Evolutionary conservation across 2,113 vertebrate genomes (phyloP).

Genomic region (Macroglossus sobrinus): DNA sequence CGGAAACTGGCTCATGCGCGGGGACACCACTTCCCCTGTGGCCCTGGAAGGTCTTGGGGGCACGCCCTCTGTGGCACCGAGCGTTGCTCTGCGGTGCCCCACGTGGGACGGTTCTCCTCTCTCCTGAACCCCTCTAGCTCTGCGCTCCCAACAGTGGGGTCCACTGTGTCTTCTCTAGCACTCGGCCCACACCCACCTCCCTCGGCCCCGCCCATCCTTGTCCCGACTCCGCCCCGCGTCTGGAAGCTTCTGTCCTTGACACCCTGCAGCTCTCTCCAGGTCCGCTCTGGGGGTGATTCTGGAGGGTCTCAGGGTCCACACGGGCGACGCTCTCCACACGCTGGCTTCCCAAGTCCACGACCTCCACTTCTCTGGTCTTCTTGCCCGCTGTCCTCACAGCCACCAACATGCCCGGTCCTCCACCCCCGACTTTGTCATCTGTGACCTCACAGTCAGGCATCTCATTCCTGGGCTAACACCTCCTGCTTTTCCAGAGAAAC

Average conservation of each 20-base stretch:
- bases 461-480: background rate
- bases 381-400: background rate
- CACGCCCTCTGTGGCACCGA: accelerated
- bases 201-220: too few species aligned
- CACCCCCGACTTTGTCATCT: accelerated
- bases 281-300: background rate
- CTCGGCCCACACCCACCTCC: background rate
- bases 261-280: background rate
- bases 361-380: background rate
- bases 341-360: accelerated
- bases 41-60: too few species aligned
- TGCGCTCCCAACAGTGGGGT: background rate
- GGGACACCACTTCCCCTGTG: accelerated
- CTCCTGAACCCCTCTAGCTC: background rate
- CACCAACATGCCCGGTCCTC: background rate
- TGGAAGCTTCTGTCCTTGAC: background rate
- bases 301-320: background rate
- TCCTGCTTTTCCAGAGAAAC: background rate
- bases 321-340: accelerated
- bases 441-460: background rate
- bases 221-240: background rate
- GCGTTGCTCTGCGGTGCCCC: background rate
- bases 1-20: accelerated
- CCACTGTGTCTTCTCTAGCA: accelerated
- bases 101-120: accelerated